Percentiles rank a stretch among this genome's conserved stretches.
Conservation (phyloP, 2,113 vertebrate species). For the Gavialis gangeticus region DNA sequence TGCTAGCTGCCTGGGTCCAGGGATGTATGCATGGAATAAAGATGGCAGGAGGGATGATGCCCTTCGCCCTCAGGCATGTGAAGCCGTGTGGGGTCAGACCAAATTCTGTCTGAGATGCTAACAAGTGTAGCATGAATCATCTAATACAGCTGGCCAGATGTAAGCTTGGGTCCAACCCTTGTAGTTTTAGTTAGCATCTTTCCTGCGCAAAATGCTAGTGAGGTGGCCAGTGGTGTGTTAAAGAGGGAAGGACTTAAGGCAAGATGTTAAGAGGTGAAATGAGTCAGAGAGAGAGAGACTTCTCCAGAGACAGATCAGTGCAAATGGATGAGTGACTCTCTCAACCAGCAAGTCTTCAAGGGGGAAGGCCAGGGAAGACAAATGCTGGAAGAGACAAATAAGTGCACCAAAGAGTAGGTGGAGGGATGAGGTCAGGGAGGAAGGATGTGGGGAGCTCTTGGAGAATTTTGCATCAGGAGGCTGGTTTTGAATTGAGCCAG, state of each 20-base stretch:
- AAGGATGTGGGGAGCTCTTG: neutral
- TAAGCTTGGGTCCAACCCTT: neutral
- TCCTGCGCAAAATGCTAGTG: neutral
- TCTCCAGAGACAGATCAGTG: constrained; percentile 21
- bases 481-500: neutral
- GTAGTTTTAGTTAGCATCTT: neutral
- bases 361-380: neutral
- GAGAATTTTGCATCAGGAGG: neutral
- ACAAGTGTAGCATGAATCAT: neutral
- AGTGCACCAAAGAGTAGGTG: neutral
- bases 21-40: neutral
- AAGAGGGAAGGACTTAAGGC: neutral
- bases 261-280: constrained; percentile 18
- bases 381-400: neutral
- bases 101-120: neutral
- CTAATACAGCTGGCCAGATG: neutral
- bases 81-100: neutral
- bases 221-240: neutral
- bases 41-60: neutral
- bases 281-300: constrained; percentile 33
- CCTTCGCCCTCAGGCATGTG: neutral
- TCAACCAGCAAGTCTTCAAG: neutral
- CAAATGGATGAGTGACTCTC: neutral
- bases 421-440: neutral
- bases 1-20: neutral